Percentiles rank a stretch among this genome's conserved stretches.
Conservation (phyloP, 2,113 vertebrate genomes). For the Bubalus kerabau region DNA sequence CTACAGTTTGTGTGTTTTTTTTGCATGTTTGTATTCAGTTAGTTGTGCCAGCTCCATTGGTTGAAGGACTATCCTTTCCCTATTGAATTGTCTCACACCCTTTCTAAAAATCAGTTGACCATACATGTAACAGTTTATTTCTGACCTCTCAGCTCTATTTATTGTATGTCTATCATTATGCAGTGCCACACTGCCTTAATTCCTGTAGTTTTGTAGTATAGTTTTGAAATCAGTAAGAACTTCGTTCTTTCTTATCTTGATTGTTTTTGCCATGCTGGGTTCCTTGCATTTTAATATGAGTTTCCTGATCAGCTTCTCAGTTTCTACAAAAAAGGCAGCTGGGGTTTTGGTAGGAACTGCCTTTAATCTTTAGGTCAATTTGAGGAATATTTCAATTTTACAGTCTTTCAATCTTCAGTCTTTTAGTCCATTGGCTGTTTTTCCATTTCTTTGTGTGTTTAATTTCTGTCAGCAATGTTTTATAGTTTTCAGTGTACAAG, state of each 20-base stretch:
- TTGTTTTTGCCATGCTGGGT: neutral
- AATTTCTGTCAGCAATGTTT: neutral
- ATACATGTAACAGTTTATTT: neutral
- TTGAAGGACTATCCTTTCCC: neutral
- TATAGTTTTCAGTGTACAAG: neutral
- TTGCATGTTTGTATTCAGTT: neutral
- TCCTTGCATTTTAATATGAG: neutral
- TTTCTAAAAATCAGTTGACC: neutral
- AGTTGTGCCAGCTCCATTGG: neutral
- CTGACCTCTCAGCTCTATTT: neutral
- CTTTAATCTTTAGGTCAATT: neutral
- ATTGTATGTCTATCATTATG: neutral
- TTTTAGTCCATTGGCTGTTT: neutral
- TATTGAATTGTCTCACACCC: neutral
- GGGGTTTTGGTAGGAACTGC: neutral
- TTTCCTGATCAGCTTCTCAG: neutral
- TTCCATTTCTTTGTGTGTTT: neutral
- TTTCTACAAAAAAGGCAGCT: neutral
- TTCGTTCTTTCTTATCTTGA: neutral
- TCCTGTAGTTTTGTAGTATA: neutral
- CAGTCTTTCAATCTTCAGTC: neutral
- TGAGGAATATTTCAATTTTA: neutral
- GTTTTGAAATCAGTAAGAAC: neutral
- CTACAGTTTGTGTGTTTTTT: neutral
- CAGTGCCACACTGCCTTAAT: neutral